Conservation (phyloP, 2,797 vertebrate species). For the Anas georgica region DNA sequence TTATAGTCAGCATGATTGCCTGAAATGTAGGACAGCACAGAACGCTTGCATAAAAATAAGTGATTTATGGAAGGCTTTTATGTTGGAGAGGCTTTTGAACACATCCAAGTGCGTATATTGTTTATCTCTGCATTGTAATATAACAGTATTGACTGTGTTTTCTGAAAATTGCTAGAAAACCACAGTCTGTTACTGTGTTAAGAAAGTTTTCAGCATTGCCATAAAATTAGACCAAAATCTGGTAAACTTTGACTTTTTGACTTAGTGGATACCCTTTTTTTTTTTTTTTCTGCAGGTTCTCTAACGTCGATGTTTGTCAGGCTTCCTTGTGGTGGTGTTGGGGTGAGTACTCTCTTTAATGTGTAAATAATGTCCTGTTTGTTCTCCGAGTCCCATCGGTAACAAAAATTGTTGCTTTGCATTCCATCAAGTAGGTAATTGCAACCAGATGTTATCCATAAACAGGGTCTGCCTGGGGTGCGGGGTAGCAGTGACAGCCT, state of each 20-base stretch:
- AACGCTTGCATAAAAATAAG: not conserved
- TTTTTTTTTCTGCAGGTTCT: slow-evolving; percentile 81
- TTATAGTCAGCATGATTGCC: not conserved
- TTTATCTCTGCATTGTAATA: not conserved
- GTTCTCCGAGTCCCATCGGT: slow-evolving; percentile 80
- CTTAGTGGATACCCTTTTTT: not conserved
- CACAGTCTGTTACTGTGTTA: not conserved
- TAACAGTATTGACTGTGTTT: not conserved
- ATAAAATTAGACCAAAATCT: not conserved
- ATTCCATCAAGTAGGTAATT: slow-evolving; percentile 82
- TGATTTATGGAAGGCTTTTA: not conserved
- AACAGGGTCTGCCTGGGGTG: slow-evolving; percentile 56
- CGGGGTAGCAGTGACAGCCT: slow-evolving; percentile 2
- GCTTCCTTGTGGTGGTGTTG: slow-evolving; percentile 94
- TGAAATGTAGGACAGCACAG: not conserved
- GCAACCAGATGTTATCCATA: slow-evolving; percentile 86
- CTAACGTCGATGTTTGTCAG: slow-evolving; percentile 92
- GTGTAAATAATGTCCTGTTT: slow-evolving; percentile 83
- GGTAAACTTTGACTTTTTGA: slow-evolving; percentile 12
- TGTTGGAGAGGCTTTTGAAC: not conserved
- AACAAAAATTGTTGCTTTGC: slow-evolving; percentile 83
- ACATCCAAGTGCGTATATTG: not conserved
- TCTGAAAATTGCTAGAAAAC: not conserved
- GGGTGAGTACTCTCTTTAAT: slow-evolving; percentile 86
- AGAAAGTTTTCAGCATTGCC: not conserved